Percentiles rank a stretch among this genome's conserved stretches.
Evolutionary conservation across 2,113 vertebrate genomes (phyloP).

Genomic region (Pseudopipra pipra): DNA sequence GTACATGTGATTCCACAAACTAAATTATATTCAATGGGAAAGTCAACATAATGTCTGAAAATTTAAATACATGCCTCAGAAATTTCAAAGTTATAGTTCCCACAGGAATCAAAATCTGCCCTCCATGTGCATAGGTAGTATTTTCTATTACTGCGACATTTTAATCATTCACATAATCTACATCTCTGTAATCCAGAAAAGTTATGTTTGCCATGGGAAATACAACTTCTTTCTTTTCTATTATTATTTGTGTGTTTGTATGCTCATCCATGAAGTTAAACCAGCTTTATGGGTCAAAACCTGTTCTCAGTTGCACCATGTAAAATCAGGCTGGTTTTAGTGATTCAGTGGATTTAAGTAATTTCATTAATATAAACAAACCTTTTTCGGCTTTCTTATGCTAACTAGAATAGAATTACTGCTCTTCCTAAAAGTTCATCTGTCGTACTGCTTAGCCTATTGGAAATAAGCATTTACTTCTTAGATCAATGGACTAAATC

Average conservation of each 20-base stretch:
- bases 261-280: background rate
- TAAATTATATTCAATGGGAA: constrained; percentile 27
- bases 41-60: constrained; percentile 35
- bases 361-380: background rate
- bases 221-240: background rate
- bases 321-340: background rate
- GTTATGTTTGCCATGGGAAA: constrained; percentile 20
- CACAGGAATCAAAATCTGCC: constrained; percentile 34
- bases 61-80: constrained; percentile 10
- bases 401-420: background rate
- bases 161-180: constrained; percentile 27
- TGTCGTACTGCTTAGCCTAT: background rate
- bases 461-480: background rate
- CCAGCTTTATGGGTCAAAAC: background rate
- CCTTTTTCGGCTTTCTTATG: background rate
- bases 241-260: background rate
- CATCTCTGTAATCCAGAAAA: background rate
- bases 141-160: constrained; percentile 14
- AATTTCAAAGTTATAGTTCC: constrained; percentile 14
- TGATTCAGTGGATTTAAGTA: background rate
- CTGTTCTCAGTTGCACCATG: background rate
- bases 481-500: background rate
- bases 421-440: background rate
- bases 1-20: background rate
- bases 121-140: background rate